These are phyloP conservation scores for Apodemus agrarius DNA, from an alignment of 2,797 vertebrate species.

Conservation along the genomic window DNA sequence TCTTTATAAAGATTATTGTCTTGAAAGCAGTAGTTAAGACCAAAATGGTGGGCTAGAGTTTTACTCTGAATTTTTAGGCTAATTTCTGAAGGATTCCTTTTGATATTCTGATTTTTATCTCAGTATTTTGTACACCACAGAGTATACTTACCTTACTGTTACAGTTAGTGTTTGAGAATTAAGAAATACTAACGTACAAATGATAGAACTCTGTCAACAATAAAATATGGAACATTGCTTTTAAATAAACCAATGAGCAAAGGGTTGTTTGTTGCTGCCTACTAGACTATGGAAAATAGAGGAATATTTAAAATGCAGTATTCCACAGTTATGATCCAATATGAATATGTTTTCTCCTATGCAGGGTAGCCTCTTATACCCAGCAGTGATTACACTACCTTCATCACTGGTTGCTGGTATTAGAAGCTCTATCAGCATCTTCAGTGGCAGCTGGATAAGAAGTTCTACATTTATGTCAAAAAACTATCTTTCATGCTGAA, in stretches of 20 bases:
- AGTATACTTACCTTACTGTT: background rate
- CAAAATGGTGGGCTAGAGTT: background rate
- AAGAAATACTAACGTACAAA: slow-evolving; percentile 38
- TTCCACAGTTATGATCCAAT: slow-evolving; percentile 28
- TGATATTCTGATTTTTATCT: background rate
- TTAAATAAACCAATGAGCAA: slow-evolving; percentile 20
- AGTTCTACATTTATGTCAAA: slow-evolving; percentile 66
- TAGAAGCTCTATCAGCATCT: slow-evolving; percentile 66
- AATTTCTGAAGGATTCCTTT: background rate
- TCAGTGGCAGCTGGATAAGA: slow-evolving; percentile 61
- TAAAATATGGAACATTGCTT: background rate
- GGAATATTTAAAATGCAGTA: background rate
- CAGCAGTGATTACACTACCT: slow-evolving; percentile 61
- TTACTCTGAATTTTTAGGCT: background rate
- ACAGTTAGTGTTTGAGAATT: background rate
- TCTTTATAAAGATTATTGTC: background rate
- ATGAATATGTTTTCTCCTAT: slow-evolving; percentile 40
- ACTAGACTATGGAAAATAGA: background rate
- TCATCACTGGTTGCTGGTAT: slow-evolving; percentile 52
- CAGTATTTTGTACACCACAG: background rate
- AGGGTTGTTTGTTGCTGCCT: background rate
- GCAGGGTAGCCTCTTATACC: slow-evolving; percentile 51
- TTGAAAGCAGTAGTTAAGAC: slow-evolving; percentile 27
- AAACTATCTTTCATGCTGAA: slow-evolving; percentile 38
- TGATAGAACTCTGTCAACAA: slow-evolving; percentile 6